phyloP scores from a whole-genome alignment of 2,113 vertebrate species.

The Condylura cristata region DNA sequence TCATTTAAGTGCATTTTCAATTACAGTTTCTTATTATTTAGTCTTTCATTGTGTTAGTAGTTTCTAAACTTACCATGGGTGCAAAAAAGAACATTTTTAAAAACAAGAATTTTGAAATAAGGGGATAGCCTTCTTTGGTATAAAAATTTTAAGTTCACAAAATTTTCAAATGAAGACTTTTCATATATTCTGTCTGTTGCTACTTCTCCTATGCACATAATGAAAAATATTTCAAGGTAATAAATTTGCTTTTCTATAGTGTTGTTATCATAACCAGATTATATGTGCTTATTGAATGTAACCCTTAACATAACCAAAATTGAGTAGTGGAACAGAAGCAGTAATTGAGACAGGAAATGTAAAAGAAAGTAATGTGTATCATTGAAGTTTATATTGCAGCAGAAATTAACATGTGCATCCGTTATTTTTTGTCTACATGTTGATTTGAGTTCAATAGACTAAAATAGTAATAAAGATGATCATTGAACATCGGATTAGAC shows the following conservation, averaged over 20 bases:
- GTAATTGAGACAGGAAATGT: not conserved
- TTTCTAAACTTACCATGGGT: not conserved
- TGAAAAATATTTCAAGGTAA: constrained; percentile 20
- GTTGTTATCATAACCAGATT: not conserved
- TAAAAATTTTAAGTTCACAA: not conserved
- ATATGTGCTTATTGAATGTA: constrained; percentile 16
- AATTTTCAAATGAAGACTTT: not conserved
- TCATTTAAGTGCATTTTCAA: constrained; percentile 30
- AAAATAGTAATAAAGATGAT: not conserved
- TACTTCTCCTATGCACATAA: not conserved
- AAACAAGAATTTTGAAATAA: not conserved
- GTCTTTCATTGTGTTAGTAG: not conserved
- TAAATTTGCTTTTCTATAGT: not conserved
- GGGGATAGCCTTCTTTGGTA: not conserved
- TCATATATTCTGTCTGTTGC: not conserved
- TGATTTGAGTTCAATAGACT: constrained; percentile 17
- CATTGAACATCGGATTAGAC: not conserved
- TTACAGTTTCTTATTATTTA: not conserved
- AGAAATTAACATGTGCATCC: not conserved
- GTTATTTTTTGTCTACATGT: not conserved
- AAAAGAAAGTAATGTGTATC: not conserved
- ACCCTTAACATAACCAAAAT: not conserved
- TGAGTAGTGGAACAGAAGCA: not conserved
- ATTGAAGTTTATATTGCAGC: not conserved
- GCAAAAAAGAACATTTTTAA: constrained; percentile 20